These are phyloP conservation scores for Catharus minimus DNA, from an alignment of 2,113 vertebrate genomes.

Conservation along the genomic window DNA sequence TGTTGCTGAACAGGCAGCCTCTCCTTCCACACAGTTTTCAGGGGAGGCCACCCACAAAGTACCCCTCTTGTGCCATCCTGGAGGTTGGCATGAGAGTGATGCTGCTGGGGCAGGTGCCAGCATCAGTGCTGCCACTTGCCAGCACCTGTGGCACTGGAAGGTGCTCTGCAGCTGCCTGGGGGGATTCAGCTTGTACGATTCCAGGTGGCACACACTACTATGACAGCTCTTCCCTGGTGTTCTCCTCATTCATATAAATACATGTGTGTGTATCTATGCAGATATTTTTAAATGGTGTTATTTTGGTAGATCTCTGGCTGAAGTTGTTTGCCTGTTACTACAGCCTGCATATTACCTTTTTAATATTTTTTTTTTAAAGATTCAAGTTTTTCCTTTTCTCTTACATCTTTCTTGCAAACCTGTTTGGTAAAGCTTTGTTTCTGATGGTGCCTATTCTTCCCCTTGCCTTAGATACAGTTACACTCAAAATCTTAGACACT, in stretches of 20 bases:
- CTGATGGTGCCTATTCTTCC: neutral
- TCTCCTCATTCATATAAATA: neutral
- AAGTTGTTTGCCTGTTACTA: neutral
- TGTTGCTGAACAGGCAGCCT: neutral
- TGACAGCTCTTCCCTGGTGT: neutral
- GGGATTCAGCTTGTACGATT: neutral
- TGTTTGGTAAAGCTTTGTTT: neutral
- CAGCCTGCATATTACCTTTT: neutral
- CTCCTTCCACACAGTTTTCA: fast-evolving
- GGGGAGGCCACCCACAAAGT: neutral
- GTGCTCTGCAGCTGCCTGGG: neutral
- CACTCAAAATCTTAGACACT: neutral
- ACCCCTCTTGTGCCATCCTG: neutral
- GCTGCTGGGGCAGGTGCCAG: fast-evolving
- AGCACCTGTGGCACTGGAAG: neutral
- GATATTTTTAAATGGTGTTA: neutral
- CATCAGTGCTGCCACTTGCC: neutral
- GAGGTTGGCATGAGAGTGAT: fast-evolving
- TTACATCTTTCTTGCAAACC: neutral
- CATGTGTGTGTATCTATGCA: neutral
- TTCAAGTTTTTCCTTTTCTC: neutral
- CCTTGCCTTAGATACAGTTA: neutral
- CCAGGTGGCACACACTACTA: neutral
- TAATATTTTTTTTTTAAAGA: neutral
- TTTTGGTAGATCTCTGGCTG: neutral